Percentiles rank a stretch among this genome's conserved stretches.
These are phyloP conservation scores for Catharus fuscescens DNA, from an alignment of 2,113 vertebrate genomes.

Conservation along the genomic window DNA sequence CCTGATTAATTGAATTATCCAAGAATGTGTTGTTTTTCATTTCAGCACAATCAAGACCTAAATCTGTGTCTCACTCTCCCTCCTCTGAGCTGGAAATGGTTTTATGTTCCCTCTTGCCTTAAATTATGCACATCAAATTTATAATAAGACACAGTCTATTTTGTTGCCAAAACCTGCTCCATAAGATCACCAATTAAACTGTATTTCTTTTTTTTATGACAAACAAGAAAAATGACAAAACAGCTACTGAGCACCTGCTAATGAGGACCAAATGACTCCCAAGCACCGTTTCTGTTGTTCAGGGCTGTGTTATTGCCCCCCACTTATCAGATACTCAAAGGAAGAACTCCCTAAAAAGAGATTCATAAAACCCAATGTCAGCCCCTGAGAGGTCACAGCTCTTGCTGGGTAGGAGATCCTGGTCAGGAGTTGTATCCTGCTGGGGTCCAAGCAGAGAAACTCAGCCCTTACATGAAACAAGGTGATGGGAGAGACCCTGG, in stretches of 20 bases:
- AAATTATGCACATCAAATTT: slow-evolving; percentile 73
- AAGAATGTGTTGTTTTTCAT: slow-evolving; percentile 69
- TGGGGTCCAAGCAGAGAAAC: background rate
- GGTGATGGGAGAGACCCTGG: background rate
- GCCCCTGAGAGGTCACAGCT: background rate
- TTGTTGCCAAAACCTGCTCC: slow-evolving; percentile 76
- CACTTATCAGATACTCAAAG: background rate
- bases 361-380: background rate
- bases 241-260: slow-evolving; percentile 71
- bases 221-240: slow-evolving; percentile 80
- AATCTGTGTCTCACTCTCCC: slow-evolving; percentile 68
- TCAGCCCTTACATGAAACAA: background rate
- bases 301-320: slow-evolving; percentile 48
- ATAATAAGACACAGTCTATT: slow-evolving; percentile 66
- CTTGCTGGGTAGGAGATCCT: background rate
- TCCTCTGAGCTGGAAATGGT: slow-evolving; percentile 67
- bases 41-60: slow-evolving; percentile 71
- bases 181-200: slow-evolving; percentile 74
- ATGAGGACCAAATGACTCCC: slow-evolving; percentile 71
- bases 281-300: slow-evolving; percentile 24
- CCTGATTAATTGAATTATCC: slow-evolving; percentile 60
- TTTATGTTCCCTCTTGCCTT: slow-evolving; percentile 75
- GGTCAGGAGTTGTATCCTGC: background rate
- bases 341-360: background rate
- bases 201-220: slow-evolving; percentile 81